phyloP scores from a whole-genome alignment of 2,113 vertebrate genomes.

The Kryptolebias marmoratus region DNA sequence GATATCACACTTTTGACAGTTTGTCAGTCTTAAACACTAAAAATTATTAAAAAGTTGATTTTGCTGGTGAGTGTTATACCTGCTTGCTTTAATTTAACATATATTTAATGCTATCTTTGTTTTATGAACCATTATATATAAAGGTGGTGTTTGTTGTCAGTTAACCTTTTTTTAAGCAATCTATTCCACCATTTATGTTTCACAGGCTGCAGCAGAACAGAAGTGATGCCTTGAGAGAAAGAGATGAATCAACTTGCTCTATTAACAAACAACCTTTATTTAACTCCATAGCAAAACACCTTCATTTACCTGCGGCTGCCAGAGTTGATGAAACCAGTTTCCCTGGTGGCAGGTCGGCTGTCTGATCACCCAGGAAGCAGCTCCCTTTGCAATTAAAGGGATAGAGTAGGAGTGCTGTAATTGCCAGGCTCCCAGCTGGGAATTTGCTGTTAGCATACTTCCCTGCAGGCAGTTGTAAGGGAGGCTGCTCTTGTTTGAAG shows the following conservation, averaged over 20 bases:
- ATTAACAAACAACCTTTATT: conserved; percentile 70
- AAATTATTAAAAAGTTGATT: conserved; percentile 2
- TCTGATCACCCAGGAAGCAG: conserved; percentile 67
- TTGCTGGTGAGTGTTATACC: not conserved
- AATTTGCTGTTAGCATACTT: conserved; percentile 71
- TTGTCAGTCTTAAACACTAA: conserved; percentile 7
- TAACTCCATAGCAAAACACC: conserved; percentile 55
- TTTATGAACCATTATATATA: not conserved
- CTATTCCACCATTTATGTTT: conserved; percentile 24
- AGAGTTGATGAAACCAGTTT: conserved; percentile 63
- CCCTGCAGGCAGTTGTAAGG: conserved; percentile 67
- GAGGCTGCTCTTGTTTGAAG: conserved; percentile 69
- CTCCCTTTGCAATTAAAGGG: conserved; percentile 76
- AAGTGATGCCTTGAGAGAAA: conserved; percentile 40
- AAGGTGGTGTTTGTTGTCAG: conserved; percentile 2
- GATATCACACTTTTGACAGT: not conserved
- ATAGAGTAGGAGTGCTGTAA: conserved; percentile 73
- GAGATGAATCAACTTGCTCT: conserved; percentile 43
- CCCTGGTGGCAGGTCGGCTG: conserved; percentile 63
- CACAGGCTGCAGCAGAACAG: not conserved
- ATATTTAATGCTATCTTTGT: not conserved
- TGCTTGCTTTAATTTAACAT: conserved; percentile 14
- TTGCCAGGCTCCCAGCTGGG: conserved; percentile 75
- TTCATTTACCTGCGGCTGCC: conserved; percentile 66
- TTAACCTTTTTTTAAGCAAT: conserved; percentile 6